Conservation (phyloP, 1,140 invertebrate species). For the Megalopta genalis region DNA sequence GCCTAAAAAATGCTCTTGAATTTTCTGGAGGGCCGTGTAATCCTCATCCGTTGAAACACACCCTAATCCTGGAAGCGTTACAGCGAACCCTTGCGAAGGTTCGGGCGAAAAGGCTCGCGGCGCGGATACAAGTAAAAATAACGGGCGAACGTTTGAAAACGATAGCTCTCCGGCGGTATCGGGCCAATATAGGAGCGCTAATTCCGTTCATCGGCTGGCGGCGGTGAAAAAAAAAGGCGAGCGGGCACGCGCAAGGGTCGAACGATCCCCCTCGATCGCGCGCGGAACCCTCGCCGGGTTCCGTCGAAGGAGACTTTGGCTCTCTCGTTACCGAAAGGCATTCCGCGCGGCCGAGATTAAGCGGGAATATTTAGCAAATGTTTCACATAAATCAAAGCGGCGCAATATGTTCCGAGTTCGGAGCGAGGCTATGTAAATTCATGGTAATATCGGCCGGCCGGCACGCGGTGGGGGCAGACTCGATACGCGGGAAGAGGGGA, state of each 20-base stretch:
- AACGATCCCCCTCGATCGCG: constrained; percentile 9
- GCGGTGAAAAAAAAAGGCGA: not conserved
- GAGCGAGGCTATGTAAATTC: constrained; percentile 77
- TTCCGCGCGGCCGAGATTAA: constrained; percentile 75
- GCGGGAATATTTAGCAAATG: constrained; percentile 79
- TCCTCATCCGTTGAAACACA: no score
- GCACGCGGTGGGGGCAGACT: constrained; percentile 68
- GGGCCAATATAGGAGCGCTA: constrained; percentile 21
- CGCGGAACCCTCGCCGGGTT: constrained; percentile 3
- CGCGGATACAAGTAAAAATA: not conserved
- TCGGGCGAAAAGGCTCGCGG: no score
- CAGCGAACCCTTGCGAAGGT: no score
- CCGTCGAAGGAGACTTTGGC: constrained; percentile 18
- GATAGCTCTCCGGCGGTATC: not conserved
- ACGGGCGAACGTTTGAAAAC: not conserved
- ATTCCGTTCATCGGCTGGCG: constrained; percentile 32
- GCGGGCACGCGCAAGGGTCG: constrained; percentile 11
- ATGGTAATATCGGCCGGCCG: constrained; percentile 76
- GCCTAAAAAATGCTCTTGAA: no score
- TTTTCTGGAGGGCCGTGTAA: no score
- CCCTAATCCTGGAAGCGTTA: no score
- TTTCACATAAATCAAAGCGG: constrained; percentile 79
- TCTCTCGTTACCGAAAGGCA: constrained; percentile 46
- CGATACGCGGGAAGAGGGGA: constrained; percentile 54
- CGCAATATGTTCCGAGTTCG: constrained; percentile 76